Evolutionary conservation across 2,888 invertebrate genomes (phyloP).

Genomic region (Gortyna flavago): DNA sequence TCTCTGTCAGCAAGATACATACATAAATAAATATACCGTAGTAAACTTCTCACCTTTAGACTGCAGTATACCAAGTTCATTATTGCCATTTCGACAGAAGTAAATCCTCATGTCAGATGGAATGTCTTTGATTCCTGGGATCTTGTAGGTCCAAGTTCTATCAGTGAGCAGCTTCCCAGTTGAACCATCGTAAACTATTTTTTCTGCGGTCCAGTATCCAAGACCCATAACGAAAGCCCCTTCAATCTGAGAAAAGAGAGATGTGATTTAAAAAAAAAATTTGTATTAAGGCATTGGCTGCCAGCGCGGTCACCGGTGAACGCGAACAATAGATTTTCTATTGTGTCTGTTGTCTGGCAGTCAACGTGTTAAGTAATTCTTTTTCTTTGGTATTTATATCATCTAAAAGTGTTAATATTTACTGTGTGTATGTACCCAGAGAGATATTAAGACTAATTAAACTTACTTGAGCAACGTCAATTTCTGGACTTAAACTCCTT

Average conservation of each 20-base stretch:
- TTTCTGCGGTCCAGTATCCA: conserved; percentile 94
- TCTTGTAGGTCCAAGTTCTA: conserved; percentile 95
- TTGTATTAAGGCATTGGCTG: too few relatives aligned
- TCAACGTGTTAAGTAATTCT: too few relatives aligned
- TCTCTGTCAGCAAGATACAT: neutral
- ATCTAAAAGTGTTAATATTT: neutral
- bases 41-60: conserved; percentile 90
- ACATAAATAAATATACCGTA: neutral
- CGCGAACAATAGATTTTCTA: too few relatives aligned
- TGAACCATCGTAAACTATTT: conserved; percentile 90
- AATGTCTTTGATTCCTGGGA: conserved; percentile 94
- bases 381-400: neutral
- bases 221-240: conserved; percentile 94
- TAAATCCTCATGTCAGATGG: conserved; percentile 93
- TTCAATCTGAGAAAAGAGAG: conserved; percentile 87
- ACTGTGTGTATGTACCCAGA: too few relatives aligned
- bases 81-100: conserved; percentile 91
- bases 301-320: too few relatives aligned
- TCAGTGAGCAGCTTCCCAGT: conserved; percentile 93
- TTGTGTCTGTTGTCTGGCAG: too few relatives aligned
- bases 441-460: neutral
- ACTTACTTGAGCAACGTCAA: conserved; percentile 93
- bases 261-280: neutral
- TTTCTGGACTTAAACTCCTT: conserved; percentile 92
- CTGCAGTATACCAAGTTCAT: conserved; percentile 91